These are phyloP conservation scores for Mesocricetus auratus DNA, from an alignment of 2,113 vertebrate genomes.

Conservation along the genomic window DNA sequence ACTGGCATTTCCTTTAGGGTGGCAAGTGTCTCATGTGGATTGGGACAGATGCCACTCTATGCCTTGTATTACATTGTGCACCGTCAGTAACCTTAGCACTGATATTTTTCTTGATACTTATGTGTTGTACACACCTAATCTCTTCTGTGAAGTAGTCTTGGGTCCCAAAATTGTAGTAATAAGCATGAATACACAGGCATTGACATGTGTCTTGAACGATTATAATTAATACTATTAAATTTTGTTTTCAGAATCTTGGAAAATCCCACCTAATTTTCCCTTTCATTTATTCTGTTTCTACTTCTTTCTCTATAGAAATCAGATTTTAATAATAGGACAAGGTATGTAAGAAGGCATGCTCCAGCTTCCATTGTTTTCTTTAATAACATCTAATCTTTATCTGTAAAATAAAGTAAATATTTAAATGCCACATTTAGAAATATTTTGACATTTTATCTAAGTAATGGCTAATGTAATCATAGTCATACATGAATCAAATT, in stretches of 20 bases:
- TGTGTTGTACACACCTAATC: constrained; percentile 31
- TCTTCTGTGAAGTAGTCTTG: constrained; percentile 1
- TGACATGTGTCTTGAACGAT: neutral
- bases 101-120: constrained; percentile 65
- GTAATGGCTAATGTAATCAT: neutral
- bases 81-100: constrained; percentile 64
- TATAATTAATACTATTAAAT: neutral
- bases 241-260: neutral
- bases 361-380: neutral
- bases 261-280: neutral
- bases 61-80: constrained; percentile 77
- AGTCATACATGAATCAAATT: constrained; percentile 2
- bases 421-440: constrained; percentile 40
- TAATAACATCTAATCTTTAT: constrained; percentile 40
- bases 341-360: neutral
- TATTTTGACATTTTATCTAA: constrained; percentile 18
- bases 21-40: constrained; percentile 54
- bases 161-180: constrained; percentile 35
- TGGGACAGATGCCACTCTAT: constrained; percentile 61
- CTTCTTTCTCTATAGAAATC: neutral
- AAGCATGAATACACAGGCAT: neutral
- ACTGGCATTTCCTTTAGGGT: constrained; percentile 77
- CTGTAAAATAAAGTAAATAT: constrained; percentile 5
- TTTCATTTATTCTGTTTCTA: neutral
- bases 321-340: constrained; percentile 13